phyloP scores from a whole-genome alignment of 2,113 vertebrate genomes.

The Gadus macrocephalus region DNA sequence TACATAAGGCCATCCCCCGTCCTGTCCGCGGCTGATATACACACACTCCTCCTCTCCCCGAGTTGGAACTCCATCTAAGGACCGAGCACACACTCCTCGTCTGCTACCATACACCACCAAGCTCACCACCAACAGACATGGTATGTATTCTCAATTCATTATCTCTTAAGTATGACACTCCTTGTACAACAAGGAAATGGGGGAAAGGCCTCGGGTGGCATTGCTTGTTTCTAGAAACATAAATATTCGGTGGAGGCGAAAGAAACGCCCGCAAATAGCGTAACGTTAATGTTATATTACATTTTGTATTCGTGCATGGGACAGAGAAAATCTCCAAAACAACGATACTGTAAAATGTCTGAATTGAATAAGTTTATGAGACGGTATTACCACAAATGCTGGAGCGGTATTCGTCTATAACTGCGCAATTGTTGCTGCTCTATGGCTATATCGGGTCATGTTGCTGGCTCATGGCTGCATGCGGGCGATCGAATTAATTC shows the following conservation, averaged over 20 bases:
- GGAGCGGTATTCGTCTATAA: constrained; percentile 33
- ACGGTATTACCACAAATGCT: constrained; percentile 7
- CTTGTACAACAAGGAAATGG: too few species aligned
- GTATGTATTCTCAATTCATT: constrained; percentile 66
- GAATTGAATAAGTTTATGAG: not conserved
- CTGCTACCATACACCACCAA: constrained; percentile 60
- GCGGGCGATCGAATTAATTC: constrained; percentile 32
- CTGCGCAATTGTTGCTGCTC: constrained; percentile 58
- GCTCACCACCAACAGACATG: constrained; percentile 65
- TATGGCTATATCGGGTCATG: constrained; percentile 24
- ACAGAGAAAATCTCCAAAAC: too few species aligned
- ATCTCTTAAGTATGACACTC: not conserved
- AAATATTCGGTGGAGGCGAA: too few species aligned
- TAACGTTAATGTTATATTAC: too few species aligned
- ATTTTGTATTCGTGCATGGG: too few species aligned
- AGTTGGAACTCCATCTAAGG: constrained; percentile 67
- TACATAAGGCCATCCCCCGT: constrained; percentile 62
- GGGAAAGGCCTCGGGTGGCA: too few species aligned
- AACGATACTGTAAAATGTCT: too few species aligned
- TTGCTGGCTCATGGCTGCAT: constrained; percentile 10
- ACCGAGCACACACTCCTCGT: constrained; percentile 52
- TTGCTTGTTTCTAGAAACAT: too few species aligned
- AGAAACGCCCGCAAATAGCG: too few species aligned
- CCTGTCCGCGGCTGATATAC: constrained; percentile 62
- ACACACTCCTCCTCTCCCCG: constrained; percentile 49